Base-by-base conservation (phyloP, 2,113 vertebrate species). In the Dipodomys ordii region DNA sequence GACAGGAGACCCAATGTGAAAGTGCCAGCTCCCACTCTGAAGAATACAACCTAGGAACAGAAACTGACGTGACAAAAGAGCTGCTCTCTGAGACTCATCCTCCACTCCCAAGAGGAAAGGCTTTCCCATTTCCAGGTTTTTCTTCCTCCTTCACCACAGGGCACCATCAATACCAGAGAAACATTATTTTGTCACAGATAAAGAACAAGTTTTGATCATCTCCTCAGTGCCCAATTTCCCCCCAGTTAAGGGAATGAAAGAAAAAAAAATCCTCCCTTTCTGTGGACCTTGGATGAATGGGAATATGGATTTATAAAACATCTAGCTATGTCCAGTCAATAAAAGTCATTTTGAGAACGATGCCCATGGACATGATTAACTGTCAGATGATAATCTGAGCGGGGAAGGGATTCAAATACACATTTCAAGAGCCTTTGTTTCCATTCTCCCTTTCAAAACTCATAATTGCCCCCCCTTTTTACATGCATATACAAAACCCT, bases 141-240 rank as follows among this genome's bases (percentile, higher is more conserved):
- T 30, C 64, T 87, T 72, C 69, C n/a, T 87, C 68, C 92, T 88
- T 86, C 93, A 73, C 85, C 23, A n/a, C 85, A 84, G 80, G 85
- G 86, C 80, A 82, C 93, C 69, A 74, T 87, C 27, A 13, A 94
- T 92, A 83, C 67, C 32, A 84, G 57, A 92, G 62, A 92, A 91
- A 95, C 93, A 69, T 92, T 93, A 88, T 91, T 97, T 95, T 94
- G 94, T 90, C 83, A 77, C 72, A 94, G 87, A 93, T n/a, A 93
- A 94, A 96, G 92, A 96, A 71, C 27, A 88, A 82, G 88, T 93
- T 96, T 92, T 93, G 96, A 95, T 93, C 92, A 90, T 90, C 83
- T 83, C 84, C 68, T 95, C 94, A 77, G 87, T 53, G 91, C 67
- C 79, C 90, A 90, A 93, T 92, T 94, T 92, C 68, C 93, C 39